These are phyloP conservation scores for Xanthorhoe spadicearia DNA, from an alignment of 2,888 invertebrate genomes.

Conservation along the genomic window DNA sequence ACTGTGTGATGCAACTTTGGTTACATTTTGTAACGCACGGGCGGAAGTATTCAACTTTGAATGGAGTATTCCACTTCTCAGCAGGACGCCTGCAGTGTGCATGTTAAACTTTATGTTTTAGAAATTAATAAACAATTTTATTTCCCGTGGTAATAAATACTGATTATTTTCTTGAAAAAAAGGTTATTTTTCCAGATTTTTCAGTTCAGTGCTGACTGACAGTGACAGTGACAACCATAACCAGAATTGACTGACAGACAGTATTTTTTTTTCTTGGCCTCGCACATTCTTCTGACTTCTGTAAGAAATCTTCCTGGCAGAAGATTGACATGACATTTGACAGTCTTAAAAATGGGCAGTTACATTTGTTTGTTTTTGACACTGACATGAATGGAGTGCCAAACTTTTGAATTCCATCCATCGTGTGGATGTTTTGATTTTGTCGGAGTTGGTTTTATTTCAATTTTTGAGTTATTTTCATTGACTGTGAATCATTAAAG, in stretches of 20 bases:
- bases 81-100: constrained; percentile 71
- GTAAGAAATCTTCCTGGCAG: no score
- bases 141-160: constrained; percentile 60
- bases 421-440: no score
- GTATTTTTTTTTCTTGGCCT: no score
- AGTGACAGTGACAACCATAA: not conserved
- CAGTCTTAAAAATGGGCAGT: no score
- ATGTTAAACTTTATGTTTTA: constrained; percentile 53
- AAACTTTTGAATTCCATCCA: no score
- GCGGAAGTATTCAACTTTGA: constrained; percentile 63
- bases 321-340: no score
- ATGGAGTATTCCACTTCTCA: constrained; percentile 67
- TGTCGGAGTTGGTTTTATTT: not conserved
- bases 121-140: constrained; percentile 18
- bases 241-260: not conserved
- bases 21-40: constrained; percentile 65
- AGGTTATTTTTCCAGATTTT: constrained; percentile 80
- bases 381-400: no score
- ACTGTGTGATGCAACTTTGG: constrained; percentile 78
- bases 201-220: constrained; percentile 50
- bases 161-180: constrained; percentile 39
- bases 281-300: no score
- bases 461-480: no score
- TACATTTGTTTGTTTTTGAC: no score
- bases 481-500: not conserved